phyloP scores from a whole-genome alignment of 2,797 vertebrate species.

The Poeciliopsis paucimaculata region DNA sequence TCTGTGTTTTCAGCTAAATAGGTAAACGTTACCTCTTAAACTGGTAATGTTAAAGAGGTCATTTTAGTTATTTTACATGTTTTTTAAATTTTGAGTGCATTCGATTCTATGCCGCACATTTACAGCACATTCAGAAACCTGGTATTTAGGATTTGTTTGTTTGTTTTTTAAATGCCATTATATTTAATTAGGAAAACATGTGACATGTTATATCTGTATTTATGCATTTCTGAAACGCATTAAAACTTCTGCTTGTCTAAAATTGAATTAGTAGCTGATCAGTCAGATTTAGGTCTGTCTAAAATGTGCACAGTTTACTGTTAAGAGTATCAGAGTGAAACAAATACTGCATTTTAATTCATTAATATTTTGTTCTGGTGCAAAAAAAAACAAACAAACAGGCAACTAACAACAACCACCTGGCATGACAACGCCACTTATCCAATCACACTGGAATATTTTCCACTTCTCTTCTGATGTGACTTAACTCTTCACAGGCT shows the following conservation, averaged over 20 bases:
- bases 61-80: not conserved
- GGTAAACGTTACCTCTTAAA: too few species aligned
- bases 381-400: not conserved
- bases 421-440: not conserved
- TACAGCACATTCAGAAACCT: not conserved
- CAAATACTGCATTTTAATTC: not conserved
- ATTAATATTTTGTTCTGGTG: not conserved
- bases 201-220: not conserved
- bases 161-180: not conserved
- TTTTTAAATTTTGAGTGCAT: not conserved
- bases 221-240: not conserved
- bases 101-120: too few species aligned
- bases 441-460: constrained; percentile 51
- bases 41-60: too few species aligned
- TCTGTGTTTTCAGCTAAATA: not conserved
- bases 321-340: not conserved
- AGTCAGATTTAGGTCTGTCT: not conserved
- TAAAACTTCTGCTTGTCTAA: not conserved
- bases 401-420: not conserved
- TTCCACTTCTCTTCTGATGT: constrained; percentile 14
- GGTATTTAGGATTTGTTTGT: not conserved
- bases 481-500: constrained; percentile 27
- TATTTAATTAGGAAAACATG: not conserved
- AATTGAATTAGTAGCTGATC: not conserved
- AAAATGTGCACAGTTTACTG: not conserved